phyloP scores from a whole-genome alignment of 2,797 vertebrate genomes.

The Aldrovandia affinis region DNA sequence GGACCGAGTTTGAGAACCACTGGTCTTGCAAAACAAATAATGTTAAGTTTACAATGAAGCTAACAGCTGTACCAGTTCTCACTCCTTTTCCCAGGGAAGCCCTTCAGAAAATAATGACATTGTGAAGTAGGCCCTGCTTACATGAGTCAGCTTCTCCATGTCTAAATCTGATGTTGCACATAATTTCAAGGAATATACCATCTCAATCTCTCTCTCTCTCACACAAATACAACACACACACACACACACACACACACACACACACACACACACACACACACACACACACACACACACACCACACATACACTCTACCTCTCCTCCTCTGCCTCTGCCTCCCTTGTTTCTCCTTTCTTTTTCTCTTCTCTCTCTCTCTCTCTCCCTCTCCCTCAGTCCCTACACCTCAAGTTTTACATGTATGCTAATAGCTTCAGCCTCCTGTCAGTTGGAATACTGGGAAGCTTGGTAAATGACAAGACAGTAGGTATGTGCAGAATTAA shows the following conservation, averaged over 20 bases:
- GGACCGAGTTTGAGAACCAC: too few relatives aligned
- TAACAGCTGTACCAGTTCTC: background rate
- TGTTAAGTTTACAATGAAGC: background rate
- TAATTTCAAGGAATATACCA: slow-evolving; percentile 54
- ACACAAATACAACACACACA: background rate
- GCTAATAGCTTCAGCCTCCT: slow-evolving; percentile 60
- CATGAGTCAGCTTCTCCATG: slow-evolving; percentile 61
- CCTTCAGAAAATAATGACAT: slow-evolving; percentile 55
- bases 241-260: too few relatives aligned
- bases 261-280: too few relatives aligned
- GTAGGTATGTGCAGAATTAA: slow-evolving; percentile 64
- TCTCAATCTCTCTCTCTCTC: slow-evolving; percentile 55
- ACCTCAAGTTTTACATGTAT: slow-evolving; percentile 52
- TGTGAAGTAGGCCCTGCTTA: slow-evolving; percentile 44
- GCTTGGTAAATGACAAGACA: slow-evolving; percentile 50
- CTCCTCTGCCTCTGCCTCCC: background rate
- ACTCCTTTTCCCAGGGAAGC: slow-evolving; percentile 25
- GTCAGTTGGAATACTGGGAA: slow-evolving; percentile 48
- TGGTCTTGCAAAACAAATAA: background rate
- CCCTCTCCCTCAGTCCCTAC: background rate
- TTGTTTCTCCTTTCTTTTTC: background rate
- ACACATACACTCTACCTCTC: background rate
- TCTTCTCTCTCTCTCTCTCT: background rate
- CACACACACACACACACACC: background rate
- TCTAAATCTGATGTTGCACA: slow-evolving; percentile 49